These are phyloP conservation scores for Leptinotarsa rubiginosa DNA, from an alignment of 2,888 invertebrate species.

Conservation along the genomic window DNA sequence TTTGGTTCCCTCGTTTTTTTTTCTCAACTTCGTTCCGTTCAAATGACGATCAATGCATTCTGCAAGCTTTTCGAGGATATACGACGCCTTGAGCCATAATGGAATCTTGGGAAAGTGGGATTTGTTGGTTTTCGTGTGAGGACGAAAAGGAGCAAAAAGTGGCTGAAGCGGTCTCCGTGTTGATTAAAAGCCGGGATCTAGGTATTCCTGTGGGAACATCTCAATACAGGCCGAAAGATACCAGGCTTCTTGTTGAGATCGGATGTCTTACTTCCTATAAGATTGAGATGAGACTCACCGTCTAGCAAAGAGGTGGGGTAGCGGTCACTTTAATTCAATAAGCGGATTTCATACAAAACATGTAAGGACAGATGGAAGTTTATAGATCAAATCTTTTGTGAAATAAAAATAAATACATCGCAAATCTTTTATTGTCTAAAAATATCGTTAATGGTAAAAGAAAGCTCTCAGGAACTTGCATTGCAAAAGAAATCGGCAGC, in stretches of 20 bases:
- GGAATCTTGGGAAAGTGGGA: background rate
- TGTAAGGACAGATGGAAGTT: too few species aligned
- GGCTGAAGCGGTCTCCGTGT: background rate
- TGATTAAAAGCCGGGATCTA: background rate
- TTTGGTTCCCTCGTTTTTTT: background rate
- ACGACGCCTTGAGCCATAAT: background rate
- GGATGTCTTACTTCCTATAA: too few species aligned
- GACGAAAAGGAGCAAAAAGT: background rate
- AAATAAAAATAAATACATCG: too few species aligned
- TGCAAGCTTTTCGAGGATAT: background rate
- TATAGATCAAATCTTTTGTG: too few species aligned
- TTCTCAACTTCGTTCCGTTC: background rate
- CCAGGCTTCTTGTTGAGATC: background rate
- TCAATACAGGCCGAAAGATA: background rate
- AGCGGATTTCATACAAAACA: too few species aligned
- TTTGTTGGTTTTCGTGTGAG: background rate
- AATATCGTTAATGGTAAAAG: too few species aligned
- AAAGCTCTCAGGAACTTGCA: too few species aligned
- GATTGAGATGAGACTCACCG: too few species aligned
- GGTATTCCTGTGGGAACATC: background rate
- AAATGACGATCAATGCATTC: background rate
- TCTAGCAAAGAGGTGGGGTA: too few species aligned
- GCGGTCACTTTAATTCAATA: too few species aligned
- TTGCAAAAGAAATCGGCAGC: too few species aligned
- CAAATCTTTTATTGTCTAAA: too few species aligned